phyloP scores from a whole-genome alignment of 1,140 invertebrate species.

The Drosophila pectinifera region DNA sequence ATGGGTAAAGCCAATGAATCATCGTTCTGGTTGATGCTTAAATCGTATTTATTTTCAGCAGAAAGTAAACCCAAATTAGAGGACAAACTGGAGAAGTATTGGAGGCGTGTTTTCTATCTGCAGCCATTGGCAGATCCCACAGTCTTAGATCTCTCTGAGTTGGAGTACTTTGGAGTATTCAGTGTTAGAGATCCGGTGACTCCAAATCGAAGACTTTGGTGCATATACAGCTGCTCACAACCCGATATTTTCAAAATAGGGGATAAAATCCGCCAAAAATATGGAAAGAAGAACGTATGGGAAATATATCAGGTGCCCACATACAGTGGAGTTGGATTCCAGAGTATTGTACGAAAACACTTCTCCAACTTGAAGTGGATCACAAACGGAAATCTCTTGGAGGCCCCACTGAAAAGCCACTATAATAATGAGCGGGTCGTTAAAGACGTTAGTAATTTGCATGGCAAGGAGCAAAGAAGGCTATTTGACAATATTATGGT shows the following conservation, averaged over 20 bases:
- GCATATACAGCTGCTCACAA: conserved; percentile 38
- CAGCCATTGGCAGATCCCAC: background rate
- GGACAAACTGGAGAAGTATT: conserved; percentile 48
- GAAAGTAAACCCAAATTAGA: conserved; percentile 18
- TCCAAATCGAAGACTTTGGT: conserved; percentile 46
- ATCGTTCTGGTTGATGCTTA: background rate
- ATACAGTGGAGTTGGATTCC: conserved; percentile 40
- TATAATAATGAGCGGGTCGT: conserved; percentile 46
- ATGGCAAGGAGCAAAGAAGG: conserved; percentile 36
- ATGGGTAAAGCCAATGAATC: conserved; percentile 44
- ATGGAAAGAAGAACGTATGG: conserved; percentile 61
- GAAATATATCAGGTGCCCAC: conserved; percentile 48
- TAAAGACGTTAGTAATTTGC: conserved; percentile 33
- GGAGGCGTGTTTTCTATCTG: conserved; percentile 50
- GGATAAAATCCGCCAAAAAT: conserved; percentile 44
- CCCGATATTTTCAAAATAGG: conserved; percentile 28
- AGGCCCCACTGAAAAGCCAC: conserved; percentile 49
- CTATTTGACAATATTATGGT: conserved; percentile 47
- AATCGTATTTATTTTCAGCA: conserved; percentile 7
- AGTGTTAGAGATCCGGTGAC: conserved; percentile 30
- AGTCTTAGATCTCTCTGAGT: conserved; percentile 18
- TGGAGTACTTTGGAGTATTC: conserved; percentile 58
- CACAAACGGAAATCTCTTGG: conserved; percentile 47
- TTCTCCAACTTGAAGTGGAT: conserved; percentile 52
- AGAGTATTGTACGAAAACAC: conserved; percentile 31